phyloP scores from a whole-genome alignment of 2,113 vertebrate genomes.

The Pelecanoides urinatrix region DNA sequence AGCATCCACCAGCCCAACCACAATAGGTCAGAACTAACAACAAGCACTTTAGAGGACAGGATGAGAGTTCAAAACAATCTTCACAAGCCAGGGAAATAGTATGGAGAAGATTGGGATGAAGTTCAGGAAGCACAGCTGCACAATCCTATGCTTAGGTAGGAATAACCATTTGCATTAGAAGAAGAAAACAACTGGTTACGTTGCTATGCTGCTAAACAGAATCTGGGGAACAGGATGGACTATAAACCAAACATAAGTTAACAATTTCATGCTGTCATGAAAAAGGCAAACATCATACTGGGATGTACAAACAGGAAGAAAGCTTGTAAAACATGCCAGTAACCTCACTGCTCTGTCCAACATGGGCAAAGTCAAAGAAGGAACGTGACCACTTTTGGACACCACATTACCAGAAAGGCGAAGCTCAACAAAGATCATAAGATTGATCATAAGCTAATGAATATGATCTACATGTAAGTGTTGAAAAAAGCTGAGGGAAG shows the following conservation, averaged over 20 bases:
- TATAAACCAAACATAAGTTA: neutral
- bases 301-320: neutral
- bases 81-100: neutral
- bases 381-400: neutral
- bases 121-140: neutral
- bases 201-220: neutral
- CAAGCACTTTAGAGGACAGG: neutral
- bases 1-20: neutral
- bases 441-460: neutral
- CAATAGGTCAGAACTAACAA: neutral
- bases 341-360: neutral
- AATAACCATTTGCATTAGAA: neutral
- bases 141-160: neutral
- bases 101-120: neutral
- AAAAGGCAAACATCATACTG: neutral
- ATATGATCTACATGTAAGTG: neutral
- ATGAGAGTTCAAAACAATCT: neutral
- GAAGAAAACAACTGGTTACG: neutral
- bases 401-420: neutral
- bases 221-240: neutral
- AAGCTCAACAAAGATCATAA: neutral
- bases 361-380: accelerated
- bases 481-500: neutral
- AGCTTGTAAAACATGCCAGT: neutral
- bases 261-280: neutral